Evolutionary conservation across 2,888 invertebrate genomes (phyloP).

Genomic region (Drosophila suboccidentalis): DNA sequence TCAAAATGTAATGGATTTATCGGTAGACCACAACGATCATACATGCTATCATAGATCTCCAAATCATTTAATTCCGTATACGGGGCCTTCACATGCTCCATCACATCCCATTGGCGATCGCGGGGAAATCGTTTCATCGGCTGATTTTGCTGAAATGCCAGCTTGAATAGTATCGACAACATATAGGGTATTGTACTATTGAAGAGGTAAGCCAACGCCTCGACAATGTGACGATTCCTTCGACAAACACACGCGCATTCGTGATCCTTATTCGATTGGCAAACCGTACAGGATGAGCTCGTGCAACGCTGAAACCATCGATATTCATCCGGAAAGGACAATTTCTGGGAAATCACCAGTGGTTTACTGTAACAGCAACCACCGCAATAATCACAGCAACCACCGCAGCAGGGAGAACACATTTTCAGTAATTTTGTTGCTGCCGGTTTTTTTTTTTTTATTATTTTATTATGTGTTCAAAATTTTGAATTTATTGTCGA

Average conservation of each 20-base stretch:
- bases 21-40: constrained; percentile 63
- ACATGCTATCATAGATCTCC: constrained; percentile 70
- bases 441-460: background rate
- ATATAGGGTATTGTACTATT: constrained; percentile 35
- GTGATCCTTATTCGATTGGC: background rate
- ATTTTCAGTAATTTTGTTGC: constrained; percentile 53
- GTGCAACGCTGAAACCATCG: constrained; percentile 48
- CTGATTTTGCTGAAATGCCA: constrained; percentile 38
- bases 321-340: constrained; percentile 8
- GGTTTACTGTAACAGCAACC: background rate
- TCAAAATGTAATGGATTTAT: constrained; percentile 58
- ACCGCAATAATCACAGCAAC: background rate
- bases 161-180: constrained; percentile 47
- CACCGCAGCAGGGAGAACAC: constrained; percentile 25
- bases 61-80: constrained; percentile 64
- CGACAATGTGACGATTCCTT: constrained; percentile 53
- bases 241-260: constrained; percentile 27
- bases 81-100: constrained; percentile 57
- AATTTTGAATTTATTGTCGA: constrained; percentile 10
- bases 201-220: constrained; percentile 63
- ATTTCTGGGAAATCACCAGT: background rate
- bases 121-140: constrained; percentile 37
- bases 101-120: constrained; percentile 59
- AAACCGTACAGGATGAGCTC: background rate
- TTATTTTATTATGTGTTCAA: too few species aligned